These are phyloP conservation scores for Zaprionus ornatus DNA, from an alignment of 1,140 invertebrate species.

Conservation along the genomic window DNA sequence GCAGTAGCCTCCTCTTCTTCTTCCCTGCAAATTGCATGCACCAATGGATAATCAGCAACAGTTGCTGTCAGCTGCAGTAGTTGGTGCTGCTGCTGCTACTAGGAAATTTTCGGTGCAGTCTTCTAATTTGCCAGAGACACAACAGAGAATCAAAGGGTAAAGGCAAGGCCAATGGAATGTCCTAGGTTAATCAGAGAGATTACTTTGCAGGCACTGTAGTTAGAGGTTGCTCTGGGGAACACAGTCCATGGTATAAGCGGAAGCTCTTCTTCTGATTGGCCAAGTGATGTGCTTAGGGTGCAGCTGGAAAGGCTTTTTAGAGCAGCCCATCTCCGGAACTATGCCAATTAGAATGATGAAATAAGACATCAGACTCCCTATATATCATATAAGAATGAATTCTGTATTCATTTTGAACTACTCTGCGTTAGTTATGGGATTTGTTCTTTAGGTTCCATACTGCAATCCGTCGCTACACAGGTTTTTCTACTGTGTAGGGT, in stretches of 20 bases:
- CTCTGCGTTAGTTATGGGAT: too few species aligned
- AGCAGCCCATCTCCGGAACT: not conserved
- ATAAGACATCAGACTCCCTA: not conserved
- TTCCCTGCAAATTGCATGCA: slow-evolving; percentile 28
- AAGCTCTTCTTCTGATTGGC: too few species aligned
- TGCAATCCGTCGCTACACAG: too few species aligned
- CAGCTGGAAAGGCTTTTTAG: too few species aligned
- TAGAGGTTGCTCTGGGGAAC: not conserved
- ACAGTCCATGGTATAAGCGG: too few species aligned
- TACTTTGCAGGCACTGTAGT: not conserved
- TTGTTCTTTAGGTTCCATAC: too few species aligned
- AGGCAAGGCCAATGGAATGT: not conserved
- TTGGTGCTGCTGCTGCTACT: not conserved
- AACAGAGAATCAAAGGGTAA: not conserved
- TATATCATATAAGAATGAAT: slow-evolving; percentile 2
- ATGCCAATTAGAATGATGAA: slow-evolving; percentile 10
- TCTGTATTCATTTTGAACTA: not conserved
- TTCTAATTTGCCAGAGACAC: slow-evolving; percentile 24
- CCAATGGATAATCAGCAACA: slow-evolving; percentile 46
- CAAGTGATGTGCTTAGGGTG: too few species aligned
- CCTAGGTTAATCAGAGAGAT: not conserved
- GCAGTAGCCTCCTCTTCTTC: not conserved
- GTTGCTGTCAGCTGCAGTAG: slow-evolving; percentile 41
- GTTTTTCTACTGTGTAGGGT: too few species aligned
- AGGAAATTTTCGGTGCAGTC: slow-evolving; percentile 15